A percentile compares a stretch with the other conserved stretches of the same genome.
These are phyloP conservation scores for Meta bourneti DNA, from an alignment of 2,888 invertebrate genomes.

Conservation along the genomic window DNA sequence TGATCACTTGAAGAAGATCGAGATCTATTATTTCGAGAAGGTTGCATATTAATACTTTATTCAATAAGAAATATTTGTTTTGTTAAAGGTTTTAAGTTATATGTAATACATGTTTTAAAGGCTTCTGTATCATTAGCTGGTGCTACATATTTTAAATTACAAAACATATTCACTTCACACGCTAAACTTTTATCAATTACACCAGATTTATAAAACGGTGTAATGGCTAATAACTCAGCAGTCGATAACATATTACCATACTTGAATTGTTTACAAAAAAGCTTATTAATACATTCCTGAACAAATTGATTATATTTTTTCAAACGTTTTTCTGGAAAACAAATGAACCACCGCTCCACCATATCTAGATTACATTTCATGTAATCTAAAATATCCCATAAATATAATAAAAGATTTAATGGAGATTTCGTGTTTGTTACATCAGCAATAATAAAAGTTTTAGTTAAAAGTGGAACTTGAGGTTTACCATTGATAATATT, in stretches of 20 bases:
- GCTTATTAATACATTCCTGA: conserved; percentile 34
- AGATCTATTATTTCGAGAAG: too few species aligned
- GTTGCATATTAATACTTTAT: conserved; percentile 2
- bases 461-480: not conserved
- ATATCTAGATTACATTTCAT: conserved; percentile 19
- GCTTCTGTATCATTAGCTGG: conserved; percentile 12
- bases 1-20: too few species aligned
- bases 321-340: conserved; percentile 43
- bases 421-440: conserved; percentile 15
- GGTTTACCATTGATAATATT: conserved; percentile 14
- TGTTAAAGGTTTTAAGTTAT: conserved; percentile 6
- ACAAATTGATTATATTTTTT: conserved; percentile 20
- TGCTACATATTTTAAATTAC: conserved; percentile 20
- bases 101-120: not conserved
- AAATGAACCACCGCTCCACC: conserved; percentile 37
- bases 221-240: conserved; percentile 23
- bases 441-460: conserved; percentile 27
- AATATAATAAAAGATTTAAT: conserved; percentile 14
- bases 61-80: conserved; percentile 15
- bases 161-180: conserved; percentile 3
- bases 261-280: conserved; percentile 28
- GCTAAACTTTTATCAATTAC: not conserved
- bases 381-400: conserved; percentile 42
- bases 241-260: conserved; percentile 13
- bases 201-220: conserved; percentile 31